Evolutionary conservation across 2,113 vertebrate species (phyloP).

Genomic region (Ciconia stormi): DNA sequence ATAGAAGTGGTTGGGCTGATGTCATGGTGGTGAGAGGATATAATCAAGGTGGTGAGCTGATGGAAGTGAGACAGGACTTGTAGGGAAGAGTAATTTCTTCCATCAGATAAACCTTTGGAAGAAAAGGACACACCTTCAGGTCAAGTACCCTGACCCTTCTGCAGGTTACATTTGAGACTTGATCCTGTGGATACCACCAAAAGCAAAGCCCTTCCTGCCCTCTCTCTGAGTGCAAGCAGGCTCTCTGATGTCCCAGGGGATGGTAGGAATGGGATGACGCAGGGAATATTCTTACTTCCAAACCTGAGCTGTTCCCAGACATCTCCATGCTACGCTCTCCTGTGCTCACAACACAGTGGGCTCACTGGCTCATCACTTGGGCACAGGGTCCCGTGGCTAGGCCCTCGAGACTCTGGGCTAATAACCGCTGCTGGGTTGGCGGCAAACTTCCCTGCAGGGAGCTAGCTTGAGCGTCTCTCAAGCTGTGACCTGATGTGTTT

Average conservation of each 20-base stretch:
- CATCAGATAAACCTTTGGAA: neutral
- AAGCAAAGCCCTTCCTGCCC: neutral
- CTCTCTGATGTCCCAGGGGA: neutral
- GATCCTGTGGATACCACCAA: neutral
- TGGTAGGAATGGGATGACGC: neutral
- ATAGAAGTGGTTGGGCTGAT: neutral
- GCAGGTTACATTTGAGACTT: neutral
- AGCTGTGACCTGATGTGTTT: neutral
- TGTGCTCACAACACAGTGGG: neutral
- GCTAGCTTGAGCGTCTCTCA: neutral
- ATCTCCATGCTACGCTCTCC: fast-evolving
- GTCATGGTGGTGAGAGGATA: neutral
- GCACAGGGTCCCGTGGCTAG: fast-evolving
- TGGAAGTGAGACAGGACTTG: neutral
- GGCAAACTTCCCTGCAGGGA: neutral
- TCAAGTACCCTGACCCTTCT: neutral
- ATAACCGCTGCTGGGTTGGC: fast-evolving
- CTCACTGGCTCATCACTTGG: neutral
- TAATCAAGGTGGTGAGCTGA: neutral
- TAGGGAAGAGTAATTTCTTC: neutral
- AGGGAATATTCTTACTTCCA: neutral
- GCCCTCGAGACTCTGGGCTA: neutral
- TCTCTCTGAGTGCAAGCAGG: neutral
- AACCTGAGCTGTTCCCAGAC: neutral
- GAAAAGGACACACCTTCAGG: neutral